Evolutionary conservation across 2,888 invertebrate genomes (phyloP), one percentile per base, ranked within the genome.

Genomic region (Meandrusa payeni): DNA sequence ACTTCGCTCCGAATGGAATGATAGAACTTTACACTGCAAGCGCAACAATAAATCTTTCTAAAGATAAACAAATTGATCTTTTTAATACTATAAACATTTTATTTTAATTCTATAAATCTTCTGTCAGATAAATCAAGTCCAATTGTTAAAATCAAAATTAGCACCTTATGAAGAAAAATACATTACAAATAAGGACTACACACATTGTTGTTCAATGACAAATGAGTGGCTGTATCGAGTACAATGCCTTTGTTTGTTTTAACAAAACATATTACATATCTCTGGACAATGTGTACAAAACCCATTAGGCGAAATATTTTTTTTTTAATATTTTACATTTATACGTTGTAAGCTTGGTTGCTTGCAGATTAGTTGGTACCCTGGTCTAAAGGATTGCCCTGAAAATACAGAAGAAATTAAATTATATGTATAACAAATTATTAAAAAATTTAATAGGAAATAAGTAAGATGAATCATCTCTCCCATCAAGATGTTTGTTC

Each of bases 351-450:
- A 15, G 4, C 19, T 24, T 11, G 13, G 9, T 2, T 42, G 42
- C 40, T 24, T 23, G 27, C 13, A 2, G 23, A 11, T 24, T 61
- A 59, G 2, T 45, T 48, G 7, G 47, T 41, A n/a, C 55, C 55
- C 20, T 39, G 52, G 48, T 59, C 61, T 51, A 66, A 53, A 17
- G 63, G 58, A 52, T 79, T 72, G 20, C 79, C 79, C 79, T 80
- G 79, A 1, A 76, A 75, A 50, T 69, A 51, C 45, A 51, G 41
- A 49, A 39, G 10, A 17, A 19, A 20, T 34, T 33, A 7, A 34
- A 17, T 19, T 12, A 22, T 9, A 6, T 4, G 6, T 5, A 6
- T 22, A 27, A 11, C 7, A 12, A 6, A 15, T 1, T 3, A 1
- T 15, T 7, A 15, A 2, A 15, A n/a, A n/a, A n/a, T n/a, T n/a